A percentile compares a stretch with the other conserved stretches of the same genome.
Conservation (phyloP, 1,140 invertebrate species). For the Zaprionus vittiger region DNA sequence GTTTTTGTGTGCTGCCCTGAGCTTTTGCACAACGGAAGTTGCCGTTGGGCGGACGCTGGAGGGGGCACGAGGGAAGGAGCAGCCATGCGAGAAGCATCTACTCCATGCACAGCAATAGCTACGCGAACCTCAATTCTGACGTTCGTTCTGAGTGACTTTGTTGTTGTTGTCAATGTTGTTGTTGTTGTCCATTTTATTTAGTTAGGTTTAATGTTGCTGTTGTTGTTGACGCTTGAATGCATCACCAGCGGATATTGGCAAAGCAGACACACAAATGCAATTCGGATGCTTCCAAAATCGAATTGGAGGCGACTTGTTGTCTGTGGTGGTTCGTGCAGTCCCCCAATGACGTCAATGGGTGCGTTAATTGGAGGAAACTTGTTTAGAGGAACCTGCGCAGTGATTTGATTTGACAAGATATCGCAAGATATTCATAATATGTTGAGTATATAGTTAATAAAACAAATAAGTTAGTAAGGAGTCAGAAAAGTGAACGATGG, state of each 20-base stretch:
- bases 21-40: slow-evolving; percentile 52
- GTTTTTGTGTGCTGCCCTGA: slow-evolving; percentile 17
- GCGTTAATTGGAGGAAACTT: slow-evolving; percentile 19
- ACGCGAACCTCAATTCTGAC: slow-evolving; percentile 16
- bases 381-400: slow-evolving; percentile 10
- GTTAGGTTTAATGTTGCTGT: slow-evolving; percentile 22
- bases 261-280: slow-evolving; percentile 34
- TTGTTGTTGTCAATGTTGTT: slow-evolving; percentile 29
- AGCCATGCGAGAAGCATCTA: slow-evolving; percentile 41
- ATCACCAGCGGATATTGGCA: slow-evolving; percentile 71
- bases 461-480: neutral
- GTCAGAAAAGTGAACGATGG: neutral
- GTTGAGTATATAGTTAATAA: neutral
- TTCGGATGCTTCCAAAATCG: slow-evolving; percentile 29
- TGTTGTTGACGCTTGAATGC: slow-evolving; percentile 69
- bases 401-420: neutral
- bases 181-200: slow-evolving; percentile 14
- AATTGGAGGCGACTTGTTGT: slow-evolving; percentile 26
- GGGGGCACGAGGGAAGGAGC: neutral
- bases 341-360: slow-evolving; percentile 22
- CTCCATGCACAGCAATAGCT: slow-evolving; percentile 18
- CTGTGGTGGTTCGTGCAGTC: neutral
- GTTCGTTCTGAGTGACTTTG: slow-evolving; percentile 34
- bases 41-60: neutral
- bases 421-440: neutral